A percentile compares a stretch with the other conserved stretches of the same genome.
phyloP scores from a whole-genome alignment of 2,113 vertebrate species.

The Gavia stellata region DNA sequence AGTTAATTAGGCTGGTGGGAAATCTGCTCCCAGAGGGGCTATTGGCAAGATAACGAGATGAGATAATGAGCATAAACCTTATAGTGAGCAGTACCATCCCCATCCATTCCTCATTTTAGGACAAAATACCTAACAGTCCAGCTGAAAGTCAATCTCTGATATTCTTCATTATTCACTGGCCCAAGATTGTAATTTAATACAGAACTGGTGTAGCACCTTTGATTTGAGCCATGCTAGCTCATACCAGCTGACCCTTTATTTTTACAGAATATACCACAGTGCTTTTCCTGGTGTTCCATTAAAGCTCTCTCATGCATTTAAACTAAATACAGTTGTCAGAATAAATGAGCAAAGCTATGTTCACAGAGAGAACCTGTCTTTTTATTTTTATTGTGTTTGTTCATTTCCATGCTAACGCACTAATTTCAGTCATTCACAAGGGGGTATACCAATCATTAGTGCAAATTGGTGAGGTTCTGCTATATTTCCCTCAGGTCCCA shows the following conservation, averaged over 20 bases:
- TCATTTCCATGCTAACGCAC: constrained; percentile 51
- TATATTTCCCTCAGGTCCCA: constrained; percentile 61
- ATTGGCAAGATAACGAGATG: constrained; percentile 1
- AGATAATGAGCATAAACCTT: constrained; percentile 15
- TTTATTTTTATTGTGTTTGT: constrained; percentile 58
- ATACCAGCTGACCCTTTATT: neutral
- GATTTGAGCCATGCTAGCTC: neutral
- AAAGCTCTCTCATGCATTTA: constrained; percentile 33
- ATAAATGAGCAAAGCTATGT: constrained; percentile 40
- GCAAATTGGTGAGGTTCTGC: constrained; percentile 63
- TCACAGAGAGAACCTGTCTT: neutral
- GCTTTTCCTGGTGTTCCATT: constrained; percentile 7
- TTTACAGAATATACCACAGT: neutral
- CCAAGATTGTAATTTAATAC: neutral
- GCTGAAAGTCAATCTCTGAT: neutral
- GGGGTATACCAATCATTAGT: constrained; percentile 58
- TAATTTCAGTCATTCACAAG: constrained; percentile 56
- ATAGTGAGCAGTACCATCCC: neutral
- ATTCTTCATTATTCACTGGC: neutral
- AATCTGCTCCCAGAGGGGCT: constrained; percentile 22
- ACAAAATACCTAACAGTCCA: neutral
- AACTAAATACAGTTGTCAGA: constrained; percentile 51
- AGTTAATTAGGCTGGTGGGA: constrained; percentile 51
- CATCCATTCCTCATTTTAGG: neutral
- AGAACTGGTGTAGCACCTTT: neutral